Evolutionary conservation across 2,888 invertebrate species (phyloP).

Genomic region (Rhamnusium bicolor): DNA sequence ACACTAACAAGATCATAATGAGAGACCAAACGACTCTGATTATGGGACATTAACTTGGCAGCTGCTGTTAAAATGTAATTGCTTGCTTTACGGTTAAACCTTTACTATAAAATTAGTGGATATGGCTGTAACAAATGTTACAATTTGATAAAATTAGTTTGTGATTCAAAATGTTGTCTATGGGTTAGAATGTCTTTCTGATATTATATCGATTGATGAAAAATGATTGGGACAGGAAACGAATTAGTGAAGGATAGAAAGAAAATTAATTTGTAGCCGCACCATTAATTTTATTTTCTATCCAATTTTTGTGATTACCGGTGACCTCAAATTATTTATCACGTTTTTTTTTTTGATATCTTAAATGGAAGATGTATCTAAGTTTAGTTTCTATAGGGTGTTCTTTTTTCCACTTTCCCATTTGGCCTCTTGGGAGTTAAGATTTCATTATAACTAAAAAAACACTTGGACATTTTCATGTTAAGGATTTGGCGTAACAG

Average conservation of each 20-base stretch:
- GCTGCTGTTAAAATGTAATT: slow-evolving; percentile 23
- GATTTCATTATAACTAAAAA: too few relatives aligned
- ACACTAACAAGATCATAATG: not conserved
- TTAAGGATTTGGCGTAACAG: too few relatives aligned
- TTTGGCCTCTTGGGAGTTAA: too few relatives aligned
- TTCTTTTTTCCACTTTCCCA: too few relatives aligned
- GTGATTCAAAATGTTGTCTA: not conserved
- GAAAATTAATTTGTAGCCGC: not conserved
- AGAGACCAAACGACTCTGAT: slow-evolving; percentile 4
- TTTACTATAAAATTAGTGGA: slow-evolving; percentile 13
- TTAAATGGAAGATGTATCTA: too few relatives aligned
- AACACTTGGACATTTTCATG: too few relatives aligned
- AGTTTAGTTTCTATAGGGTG: too few relatives aligned
- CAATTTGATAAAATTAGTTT: slow-evolving; percentile 19
- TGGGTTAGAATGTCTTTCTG: not conserved
- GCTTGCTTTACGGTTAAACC: slow-evolving; percentile 8
- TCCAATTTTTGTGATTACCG: not conserved
- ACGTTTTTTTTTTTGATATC: not conserved
- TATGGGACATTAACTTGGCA: slow-evolving; percentile 11
- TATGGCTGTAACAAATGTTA: slow-evolving; percentile 7
- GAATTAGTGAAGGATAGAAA: not conserved
- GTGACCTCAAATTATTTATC: not conserved
- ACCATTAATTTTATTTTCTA: too few relatives aligned
- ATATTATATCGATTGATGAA: not conserved
- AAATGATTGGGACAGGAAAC: not conserved